phyloP scores from a whole-genome alignment of 2,113 vertebrate genomes.

The Emberiza fucata region DNA sequence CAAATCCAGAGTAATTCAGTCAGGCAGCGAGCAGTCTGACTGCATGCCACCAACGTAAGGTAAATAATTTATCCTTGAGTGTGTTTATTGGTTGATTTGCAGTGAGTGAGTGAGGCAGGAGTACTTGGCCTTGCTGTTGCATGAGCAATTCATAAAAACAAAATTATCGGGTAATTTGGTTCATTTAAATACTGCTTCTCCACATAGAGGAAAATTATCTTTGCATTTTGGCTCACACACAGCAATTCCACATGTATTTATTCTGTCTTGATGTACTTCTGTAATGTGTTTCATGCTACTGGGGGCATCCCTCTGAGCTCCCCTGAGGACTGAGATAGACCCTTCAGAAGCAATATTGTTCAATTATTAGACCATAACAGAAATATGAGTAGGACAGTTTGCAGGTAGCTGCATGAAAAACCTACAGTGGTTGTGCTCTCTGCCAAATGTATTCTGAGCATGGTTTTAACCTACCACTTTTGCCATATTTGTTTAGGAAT shows the following conservation, averaged over 20 bases:
- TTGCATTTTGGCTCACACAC: constrained; percentile 5
- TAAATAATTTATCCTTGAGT: constrained; percentile 49
- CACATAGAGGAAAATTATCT: constrained; percentile 16
- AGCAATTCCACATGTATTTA: constrained; percentile 26
- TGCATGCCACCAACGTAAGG: background rate
- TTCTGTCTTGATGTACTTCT: background rate
- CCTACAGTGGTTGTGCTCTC: background rate
- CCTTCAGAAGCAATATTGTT: background rate
- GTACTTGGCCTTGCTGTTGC: constrained; percentile 28
- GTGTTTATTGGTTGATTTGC: constrained; percentile 29
- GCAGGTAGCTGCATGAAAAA: background rate
- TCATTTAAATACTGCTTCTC: constrained; percentile 39
- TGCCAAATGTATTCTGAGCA: background rate
- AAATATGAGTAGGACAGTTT: background rate
- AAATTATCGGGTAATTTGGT: constrained; percentile 46
- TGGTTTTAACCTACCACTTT: background rate
- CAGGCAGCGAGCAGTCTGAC: background rate
- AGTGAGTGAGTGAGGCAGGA: constrained; percentile 19
- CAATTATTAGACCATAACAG: background rate
- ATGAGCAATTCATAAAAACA: constrained; percentile 36
- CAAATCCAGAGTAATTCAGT: constrained; percentile 25
- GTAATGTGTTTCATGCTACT: background rate
- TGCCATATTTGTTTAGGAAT: background rate
- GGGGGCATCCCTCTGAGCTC: background rate
- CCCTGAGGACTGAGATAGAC: background rate